phyloP scores from a whole-genome alignment of 2,797 vertebrate genomes.

The Eulemur coronatus region DNA sequence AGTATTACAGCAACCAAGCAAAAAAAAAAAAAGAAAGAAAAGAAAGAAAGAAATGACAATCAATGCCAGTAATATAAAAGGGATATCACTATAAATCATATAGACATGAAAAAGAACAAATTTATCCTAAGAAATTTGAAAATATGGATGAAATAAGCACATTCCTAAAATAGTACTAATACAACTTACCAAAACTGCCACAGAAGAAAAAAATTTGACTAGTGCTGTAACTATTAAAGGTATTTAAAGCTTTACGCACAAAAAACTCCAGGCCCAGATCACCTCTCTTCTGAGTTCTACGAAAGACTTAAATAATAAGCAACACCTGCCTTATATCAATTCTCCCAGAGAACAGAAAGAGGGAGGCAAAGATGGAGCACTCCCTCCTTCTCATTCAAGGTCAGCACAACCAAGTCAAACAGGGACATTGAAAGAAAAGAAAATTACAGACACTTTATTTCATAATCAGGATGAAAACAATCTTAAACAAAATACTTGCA shows the following conservation, averaged over 20 bases:
- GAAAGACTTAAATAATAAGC: not conserved
- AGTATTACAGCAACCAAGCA: not conserved
- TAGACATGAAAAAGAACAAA: not conserved
- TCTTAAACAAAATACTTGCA: not conserved
- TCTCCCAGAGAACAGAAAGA: not conserved
- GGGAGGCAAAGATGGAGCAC: not conserved
- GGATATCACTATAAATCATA: not conserved
- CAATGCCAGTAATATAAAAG: not conserved
- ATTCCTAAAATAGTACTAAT: not conserved
- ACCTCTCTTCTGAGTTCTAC: not conserved
- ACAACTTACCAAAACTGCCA: not conserved
- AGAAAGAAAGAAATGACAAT: not conserved
- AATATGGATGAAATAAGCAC: not conserved
- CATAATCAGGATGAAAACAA: not conserved
- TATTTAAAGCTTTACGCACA: not conserved
- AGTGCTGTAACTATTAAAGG: not conserved
- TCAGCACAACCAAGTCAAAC: not conserved
- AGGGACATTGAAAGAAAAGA: not conserved
- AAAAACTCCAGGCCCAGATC: not conserved
- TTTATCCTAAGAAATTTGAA: not conserved
- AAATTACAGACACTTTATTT: constrained; percentile 14
- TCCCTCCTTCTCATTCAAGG: not conserved
- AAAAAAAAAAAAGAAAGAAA: not conserved
- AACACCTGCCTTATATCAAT: not conserved
- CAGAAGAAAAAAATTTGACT: not conserved